Base-by-base conservation (phyloP, 2,113 vertebrate genomes). In the Gymnarchus niloticus region DNA sequence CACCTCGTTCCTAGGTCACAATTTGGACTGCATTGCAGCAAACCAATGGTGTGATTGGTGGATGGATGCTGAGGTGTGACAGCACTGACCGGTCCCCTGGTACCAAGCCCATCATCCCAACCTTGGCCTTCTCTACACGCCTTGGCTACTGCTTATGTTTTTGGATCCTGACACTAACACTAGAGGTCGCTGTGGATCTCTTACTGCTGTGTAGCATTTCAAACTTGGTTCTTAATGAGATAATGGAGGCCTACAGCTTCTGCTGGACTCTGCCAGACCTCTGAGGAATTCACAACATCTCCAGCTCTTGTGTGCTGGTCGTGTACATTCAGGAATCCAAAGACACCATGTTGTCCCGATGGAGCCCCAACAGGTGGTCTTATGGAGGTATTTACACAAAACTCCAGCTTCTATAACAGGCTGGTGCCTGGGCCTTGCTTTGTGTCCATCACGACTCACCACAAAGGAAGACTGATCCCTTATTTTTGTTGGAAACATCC, bases 171-270 rank as follows among this genome's bases (percentile, higher is more conserved):
- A 85, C 49, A 23, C 65, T 33, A 85, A 52, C 84, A 65, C 84
- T 85, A 85, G 84, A 54, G 84, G 84, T 76, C 84, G 25, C 84
- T 81, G 73, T 85, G 76, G 69, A 57, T 77, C 84, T 77, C 73
- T 23, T 81, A 28, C 77, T 81, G 14, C 28, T 19, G 6, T 9
- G 2, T 82, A 2, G n/a, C 51, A 82, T n/a, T 37, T 28, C 2
- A 5, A 19, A 49, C 48, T n/a, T 48, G 23, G 9, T 51, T 49
- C 49, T 25, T 49, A 49, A 28, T 49, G 21, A 81, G 9, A 44
- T 51, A 51, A 48, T 10, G 77, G 9, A 51, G 44, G n/a, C 25
- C 23, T 81, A 25, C 48, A 48, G 44, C 3, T 48, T 19, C 44
- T 48, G 77, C 12, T 49, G 77, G 46, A 49, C 21, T 81, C 44